Evolutionary conservation across 2,888 invertebrate genomes (phyloP).

Genomic region (Myopa testacea): DNA sequence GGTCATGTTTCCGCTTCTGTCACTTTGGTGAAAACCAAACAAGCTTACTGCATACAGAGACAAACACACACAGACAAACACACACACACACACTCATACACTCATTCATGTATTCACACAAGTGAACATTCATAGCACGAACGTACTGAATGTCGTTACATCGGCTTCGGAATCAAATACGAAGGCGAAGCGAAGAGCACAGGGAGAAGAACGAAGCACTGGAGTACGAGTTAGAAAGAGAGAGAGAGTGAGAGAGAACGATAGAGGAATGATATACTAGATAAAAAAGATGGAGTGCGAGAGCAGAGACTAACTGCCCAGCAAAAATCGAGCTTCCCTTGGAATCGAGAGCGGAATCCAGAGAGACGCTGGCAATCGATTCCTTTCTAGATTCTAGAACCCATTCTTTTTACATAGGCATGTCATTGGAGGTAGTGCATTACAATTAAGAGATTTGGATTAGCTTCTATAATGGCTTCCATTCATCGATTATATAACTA

Average conservation of each 20-base stretch:
- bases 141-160: conserved; percentile 25
- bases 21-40: conserved; percentile 56
- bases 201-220: not conserved
- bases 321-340: no score
- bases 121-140: not conserved
- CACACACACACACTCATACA: conserved; percentile 26
- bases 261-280: not conserved
- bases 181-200: not conserved
- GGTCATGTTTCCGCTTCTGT: conserved; percentile 67
- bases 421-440: no score
- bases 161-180: conserved; percentile 3
- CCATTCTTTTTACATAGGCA: no score
- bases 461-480: no score
- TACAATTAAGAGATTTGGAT: no score
- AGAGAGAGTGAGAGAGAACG: not conserved
- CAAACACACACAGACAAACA: conserved; percentile 41
- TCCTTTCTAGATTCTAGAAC: no score
- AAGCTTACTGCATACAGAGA: not conserved
- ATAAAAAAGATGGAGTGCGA: not conserved
- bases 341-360: no score
- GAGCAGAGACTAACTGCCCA: not conserved
- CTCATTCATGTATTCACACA: not conserved
- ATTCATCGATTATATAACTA: no score
- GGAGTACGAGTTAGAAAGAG: not conserved
- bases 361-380: no score